Evolutionary conservation across 2,797 vertebrate genomes (phyloP).

Genomic region (Dryobates pubescens): DNA sequence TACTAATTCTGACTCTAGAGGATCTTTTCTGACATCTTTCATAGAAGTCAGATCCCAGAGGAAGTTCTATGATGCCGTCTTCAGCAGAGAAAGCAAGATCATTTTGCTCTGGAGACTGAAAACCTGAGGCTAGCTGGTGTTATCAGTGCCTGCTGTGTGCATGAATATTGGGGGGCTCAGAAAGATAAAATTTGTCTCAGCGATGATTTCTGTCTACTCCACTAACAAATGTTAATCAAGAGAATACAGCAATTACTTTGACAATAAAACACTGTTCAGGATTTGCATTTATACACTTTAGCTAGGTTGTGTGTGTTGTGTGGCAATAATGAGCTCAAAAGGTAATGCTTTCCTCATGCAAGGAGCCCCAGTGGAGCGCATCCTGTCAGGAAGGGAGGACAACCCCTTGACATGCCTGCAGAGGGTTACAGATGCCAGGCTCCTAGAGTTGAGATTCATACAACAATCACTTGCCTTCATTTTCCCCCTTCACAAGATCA

Average conservation of each 20-base stretch:
- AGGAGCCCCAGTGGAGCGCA: rapidly evolving
- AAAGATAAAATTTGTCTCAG: constrained; percentile 19
- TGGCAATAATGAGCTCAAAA: neutral
- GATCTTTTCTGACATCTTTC: neutral
- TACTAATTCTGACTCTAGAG: neutral
- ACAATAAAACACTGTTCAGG: neutral
- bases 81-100: constrained; percentile 1
- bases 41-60: neutral
- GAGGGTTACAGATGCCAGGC: rapidly evolving
- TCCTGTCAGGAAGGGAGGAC: rapidly evolving
- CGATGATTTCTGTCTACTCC: neutral
- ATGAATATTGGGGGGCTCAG: neutral
- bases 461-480: rapidly evolving
- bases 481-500: rapidly evolving
- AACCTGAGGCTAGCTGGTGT: constrained; percentile 8
- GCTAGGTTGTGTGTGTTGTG: rapidly evolving
- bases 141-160: neutral
- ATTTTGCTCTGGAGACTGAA: constrained; percentile 28
- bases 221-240: neutral
- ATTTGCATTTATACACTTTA: neutral
- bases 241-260: neutral
- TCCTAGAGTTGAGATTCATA: neutral
- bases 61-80: neutral
- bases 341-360: rapidly evolving
- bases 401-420: rapidly evolving